Evolutionary conservation across 2,113 vertebrate genomes (phyloP), one percentile per base, ranked within the genome.

Genomic region (Bostrychus sinensis): DNA sequence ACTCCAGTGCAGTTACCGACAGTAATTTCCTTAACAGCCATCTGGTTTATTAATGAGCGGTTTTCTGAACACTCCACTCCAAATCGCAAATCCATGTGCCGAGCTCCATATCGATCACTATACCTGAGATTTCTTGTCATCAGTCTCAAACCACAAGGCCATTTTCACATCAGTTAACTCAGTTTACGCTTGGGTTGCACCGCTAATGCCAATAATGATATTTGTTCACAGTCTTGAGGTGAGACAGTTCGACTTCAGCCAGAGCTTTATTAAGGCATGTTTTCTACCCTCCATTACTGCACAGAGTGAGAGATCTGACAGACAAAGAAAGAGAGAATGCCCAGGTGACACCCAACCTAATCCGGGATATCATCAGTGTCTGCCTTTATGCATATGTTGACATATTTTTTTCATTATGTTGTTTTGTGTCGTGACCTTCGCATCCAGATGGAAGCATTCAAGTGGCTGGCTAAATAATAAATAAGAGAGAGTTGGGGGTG

Each of bases 361-460:
- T 70, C 63, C 19, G 62, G n/a, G 57, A 62, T 46, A 75, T 65
- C 38, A 42, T 30, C 62, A 55, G 28, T 68, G 51, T 66, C 17
- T 69, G 34, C 46, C 51, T 80, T 66, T 55, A 77, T 79, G 42
- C 41, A 68, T 38, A 62, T 70, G 43, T 50, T 59, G 51, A 36
- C 39, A 67, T 56, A 48, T 65, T 41, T 56, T 41, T 55, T 22
- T 61, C 42, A 37, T 25, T 58, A 48, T 12, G 22, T 25, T 48
- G 45, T 42, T 66, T 42, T 54, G 62, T 66, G 62, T 63, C 62
- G 62, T 77, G 67, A 75, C 70, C 61, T 62, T 75, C 5, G 1
- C 12, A 63, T 80, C 42, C 62, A 80, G 62, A 83, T 70, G 54
- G 63, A 75, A 63, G 51, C 50, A 61, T 71, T 77, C 26, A 46